These are phyloP conservation scores for Odocoileus virginianus DNA, from an alignment of 2,113 vertebrate genomes.

Conservation along the genomic window DNA sequence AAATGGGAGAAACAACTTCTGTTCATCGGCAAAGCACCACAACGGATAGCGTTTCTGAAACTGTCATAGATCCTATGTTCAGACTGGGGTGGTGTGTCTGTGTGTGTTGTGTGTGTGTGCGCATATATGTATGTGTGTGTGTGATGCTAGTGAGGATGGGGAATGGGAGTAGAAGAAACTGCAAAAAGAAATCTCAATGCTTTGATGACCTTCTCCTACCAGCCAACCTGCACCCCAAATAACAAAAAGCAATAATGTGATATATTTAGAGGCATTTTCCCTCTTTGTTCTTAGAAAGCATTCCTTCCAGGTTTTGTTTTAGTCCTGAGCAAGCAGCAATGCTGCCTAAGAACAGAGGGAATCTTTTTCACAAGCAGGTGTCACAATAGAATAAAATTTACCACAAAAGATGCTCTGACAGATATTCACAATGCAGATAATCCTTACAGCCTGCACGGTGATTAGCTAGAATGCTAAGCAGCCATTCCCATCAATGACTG, in stretches of 20 bases:
- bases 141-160: background rate
- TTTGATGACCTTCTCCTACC: background rate
- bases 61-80: background rate
- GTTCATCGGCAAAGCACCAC: background rate
- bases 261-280: background rate
- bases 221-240: background rate
- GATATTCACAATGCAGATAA: background rate
- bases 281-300: background rate
- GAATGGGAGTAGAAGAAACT: background rate
- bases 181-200: background rate
- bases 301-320: background rate
- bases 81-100: background rate
- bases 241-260: background rate
- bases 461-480: slow-evolving; percentile 26
- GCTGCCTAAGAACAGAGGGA: background rate
- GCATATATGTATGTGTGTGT: background rate
- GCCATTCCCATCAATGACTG: slow-evolving; percentile 30
- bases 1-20: slow-evolving; percentile 7
- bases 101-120: background rate
- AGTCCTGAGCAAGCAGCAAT: background rate
- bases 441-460: background rate
- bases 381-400: slow-evolving; percentile 12
- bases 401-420: background rate
- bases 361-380: slow-evolving; percentile 11
- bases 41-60: background rate